Conservation (phyloP, 2,113 vertebrate species). For the Cyprinodon brontotheroides region DNA sequence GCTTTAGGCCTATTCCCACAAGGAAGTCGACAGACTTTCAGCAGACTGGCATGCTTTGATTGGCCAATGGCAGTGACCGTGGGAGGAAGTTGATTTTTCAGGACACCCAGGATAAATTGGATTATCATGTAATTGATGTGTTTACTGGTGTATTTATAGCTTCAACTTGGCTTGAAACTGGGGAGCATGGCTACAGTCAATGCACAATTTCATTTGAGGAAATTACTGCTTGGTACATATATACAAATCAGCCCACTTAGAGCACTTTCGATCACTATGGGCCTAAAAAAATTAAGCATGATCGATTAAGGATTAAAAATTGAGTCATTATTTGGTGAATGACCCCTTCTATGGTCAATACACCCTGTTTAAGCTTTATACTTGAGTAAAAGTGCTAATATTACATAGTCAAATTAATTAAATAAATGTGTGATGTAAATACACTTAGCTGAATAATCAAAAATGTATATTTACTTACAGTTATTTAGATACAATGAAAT, state of each 20-base stretch:
- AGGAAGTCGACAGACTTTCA: conserved; percentile 38
- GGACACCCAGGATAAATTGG: conserved; percentile 60
- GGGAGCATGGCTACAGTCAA: conserved; percentile 41
- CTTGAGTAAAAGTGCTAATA: neutral
- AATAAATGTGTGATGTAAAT: neutral
- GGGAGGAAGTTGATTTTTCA: conserved; percentile 71
- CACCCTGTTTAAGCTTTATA: neutral
- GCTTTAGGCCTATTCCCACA: conserved; percentile 31
- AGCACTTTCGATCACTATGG: conserved; percentile 24
- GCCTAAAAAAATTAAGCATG: conserved; percentile 12
- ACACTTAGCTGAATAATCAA: neutral
- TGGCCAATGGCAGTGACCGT: conserved; percentile 45
- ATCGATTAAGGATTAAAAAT: conserved; percentile 13
- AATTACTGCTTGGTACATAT: conserved; percentile 20
- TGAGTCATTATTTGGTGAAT: neutral
- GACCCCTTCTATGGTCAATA: neutral
- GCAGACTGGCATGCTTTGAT: conserved; percentile 23
- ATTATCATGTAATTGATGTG: conserved; percentile 69
- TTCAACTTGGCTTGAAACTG: conserved; percentile 48
- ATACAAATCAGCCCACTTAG: conserved; percentile 18
- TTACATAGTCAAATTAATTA: neutral
- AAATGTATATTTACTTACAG: neutral
- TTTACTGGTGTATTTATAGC: conserved; percentile 75
- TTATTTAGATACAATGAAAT: neutral
- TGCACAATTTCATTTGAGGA: conserved; percentile 41